Base-by-base conservation (phyloP, 2,113 vertebrate species). In the Orycteropus afer region DNA sequence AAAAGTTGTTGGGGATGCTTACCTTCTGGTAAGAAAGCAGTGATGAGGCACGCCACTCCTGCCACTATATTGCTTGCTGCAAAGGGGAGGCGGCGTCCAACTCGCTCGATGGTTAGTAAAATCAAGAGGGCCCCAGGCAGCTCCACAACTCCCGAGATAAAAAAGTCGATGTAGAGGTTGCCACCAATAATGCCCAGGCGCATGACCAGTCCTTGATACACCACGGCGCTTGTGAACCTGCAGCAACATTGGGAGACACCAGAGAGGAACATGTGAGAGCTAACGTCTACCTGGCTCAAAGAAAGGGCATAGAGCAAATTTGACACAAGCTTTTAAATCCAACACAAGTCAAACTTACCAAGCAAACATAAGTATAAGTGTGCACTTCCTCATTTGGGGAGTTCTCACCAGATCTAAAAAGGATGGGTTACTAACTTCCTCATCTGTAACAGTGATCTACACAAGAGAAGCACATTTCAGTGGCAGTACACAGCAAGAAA, bases 191-290 rank as follows among this genome's bases (percentile, higher is more conserved):
- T 99, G 11, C 99, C 99, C 86, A 99, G 97, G 53, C 99, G 99
- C 99, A 99, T 99, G 94, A 99, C 98, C 17, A 99, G 99, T 15
- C 99, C 99, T 94, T 99, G 99, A 91, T 99, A 99, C 3, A 99
- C 98, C 95, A 99, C 98, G 0, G 99, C 99, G 32, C 99, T 99
- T 37, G 99, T 99, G 95, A 99, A 99, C 99, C 99, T 99, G 80
- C 20, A 93, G 79, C 1, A 61, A 77, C n/a, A 86, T 29, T 51
- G 45, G 49, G 14, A 55, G 91, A 86, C 74, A 81, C 67, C 82
- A 69, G 73, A 91, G n/a, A 45, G 32, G 83, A 77, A 40, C 32
- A 32, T 59, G 76, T 69, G 0, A 91, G 37, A 86, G 32, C 20
- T 2, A 37, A 18, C 34, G 29, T 2, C 20, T 14, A 29, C n/a